Percentiles rank a stretch among this genome's conserved stretches.
phyloP scores from a whole-genome alignment of 2,113 vertebrate genomes.

The Arizona elegans region DNA sequence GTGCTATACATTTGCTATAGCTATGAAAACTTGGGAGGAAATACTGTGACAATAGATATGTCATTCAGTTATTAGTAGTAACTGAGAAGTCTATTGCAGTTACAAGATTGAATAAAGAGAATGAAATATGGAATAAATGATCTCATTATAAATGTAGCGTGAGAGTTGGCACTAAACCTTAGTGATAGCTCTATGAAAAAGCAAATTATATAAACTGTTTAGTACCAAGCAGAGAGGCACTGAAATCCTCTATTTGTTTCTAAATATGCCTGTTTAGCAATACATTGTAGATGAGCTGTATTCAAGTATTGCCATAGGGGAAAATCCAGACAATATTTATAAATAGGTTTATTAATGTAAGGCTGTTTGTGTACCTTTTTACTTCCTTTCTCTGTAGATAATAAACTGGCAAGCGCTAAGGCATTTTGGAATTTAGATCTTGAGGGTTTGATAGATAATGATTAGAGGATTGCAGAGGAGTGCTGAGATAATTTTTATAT shows the following conservation, averaged over 20 bases:
- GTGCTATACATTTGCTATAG: not conserved
- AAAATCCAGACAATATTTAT: not conserved
- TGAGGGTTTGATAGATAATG: not conserved
- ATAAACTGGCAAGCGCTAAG: not conserved
- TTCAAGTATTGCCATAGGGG: not conserved
- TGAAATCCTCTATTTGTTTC: not conserved
- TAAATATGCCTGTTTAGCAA: not conserved
- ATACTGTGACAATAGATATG: not conserved
- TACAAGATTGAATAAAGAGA: not conserved
- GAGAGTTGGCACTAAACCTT: not conserved
- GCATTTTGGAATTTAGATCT: not conserved
- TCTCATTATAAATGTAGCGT: not conserved
- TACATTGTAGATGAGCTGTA: not conserved
- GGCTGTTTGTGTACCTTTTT: not conserved
- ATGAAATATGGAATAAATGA: not conserved
- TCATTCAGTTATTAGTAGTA: not conserved
- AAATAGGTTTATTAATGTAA: not conserved
- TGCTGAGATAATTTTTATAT: not conserved
- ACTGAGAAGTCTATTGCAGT: not conserved
- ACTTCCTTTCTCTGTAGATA: not conserved
- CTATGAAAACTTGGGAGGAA: not conserved
- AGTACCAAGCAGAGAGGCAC: not conserved
- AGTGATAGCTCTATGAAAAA: not conserved
- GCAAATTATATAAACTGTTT: not conserved
- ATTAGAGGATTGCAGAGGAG: not conserved